Conservation (phyloP, 2,113 vertebrate species). For the Paradisaea rubra region DNA sequence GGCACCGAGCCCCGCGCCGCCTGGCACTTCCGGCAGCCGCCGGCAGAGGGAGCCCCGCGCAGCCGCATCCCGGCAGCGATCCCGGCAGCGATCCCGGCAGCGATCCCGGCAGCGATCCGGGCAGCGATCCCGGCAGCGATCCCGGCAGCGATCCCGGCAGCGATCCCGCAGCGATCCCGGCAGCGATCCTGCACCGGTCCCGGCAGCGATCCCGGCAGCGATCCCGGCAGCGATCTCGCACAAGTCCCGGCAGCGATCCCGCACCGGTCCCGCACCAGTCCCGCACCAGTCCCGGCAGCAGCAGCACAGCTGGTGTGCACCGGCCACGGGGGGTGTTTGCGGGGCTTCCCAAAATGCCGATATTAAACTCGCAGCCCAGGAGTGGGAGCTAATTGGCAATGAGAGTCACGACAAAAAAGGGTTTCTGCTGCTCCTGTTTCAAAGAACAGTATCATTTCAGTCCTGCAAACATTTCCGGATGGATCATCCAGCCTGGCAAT, state of each 20-base stretch:
- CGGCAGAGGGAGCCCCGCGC: background rate
- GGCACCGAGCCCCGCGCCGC: background rate
- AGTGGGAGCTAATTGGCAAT: background rate
- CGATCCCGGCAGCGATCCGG: background rate
- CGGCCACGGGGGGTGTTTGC: background rate
- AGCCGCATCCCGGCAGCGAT: background rate
- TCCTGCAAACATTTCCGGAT: background rate
- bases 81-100: background rate
- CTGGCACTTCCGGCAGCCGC: background rate
- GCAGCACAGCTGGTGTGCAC: background rate
- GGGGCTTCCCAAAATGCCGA: background rate
- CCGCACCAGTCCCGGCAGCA: background rate
- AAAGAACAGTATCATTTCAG: background rate
- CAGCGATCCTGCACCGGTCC: background rate
- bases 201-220: background rate
- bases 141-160: background rate
- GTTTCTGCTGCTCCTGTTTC: background rate
- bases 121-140: background rate
- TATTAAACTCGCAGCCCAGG: background rate
- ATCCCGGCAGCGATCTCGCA: background rate
- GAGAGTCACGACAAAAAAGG: accelerated
- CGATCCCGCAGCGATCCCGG: too few relatives aligned
- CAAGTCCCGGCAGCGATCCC: background rate
- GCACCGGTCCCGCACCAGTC: accelerated
- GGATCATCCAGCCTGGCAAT: background rate